These are phyloP conservation scores for Canis aureus DNA, from an alignment of 2,113 vertebrate species.

Conservation along the genomic window DNA sequence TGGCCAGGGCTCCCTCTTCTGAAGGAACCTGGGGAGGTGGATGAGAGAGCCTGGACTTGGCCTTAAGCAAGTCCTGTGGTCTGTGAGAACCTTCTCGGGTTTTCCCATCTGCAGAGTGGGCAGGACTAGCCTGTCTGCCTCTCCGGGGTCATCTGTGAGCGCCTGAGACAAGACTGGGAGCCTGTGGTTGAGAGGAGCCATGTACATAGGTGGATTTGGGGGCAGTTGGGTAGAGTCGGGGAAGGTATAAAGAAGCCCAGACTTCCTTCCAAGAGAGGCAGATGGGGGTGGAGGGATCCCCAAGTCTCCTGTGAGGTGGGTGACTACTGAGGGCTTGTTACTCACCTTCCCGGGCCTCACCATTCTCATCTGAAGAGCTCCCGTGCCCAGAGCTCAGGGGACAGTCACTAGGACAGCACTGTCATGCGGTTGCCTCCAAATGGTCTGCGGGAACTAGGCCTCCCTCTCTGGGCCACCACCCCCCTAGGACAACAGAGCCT, in stretches of 20 bases:
- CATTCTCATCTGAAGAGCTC: not conserved
- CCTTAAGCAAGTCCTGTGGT: not conserved
- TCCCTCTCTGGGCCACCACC: not conserved
- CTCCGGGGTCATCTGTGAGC: not conserved
- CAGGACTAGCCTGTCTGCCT: not conserved
- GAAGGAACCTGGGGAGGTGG: not conserved
- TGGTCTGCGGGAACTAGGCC: not conserved
- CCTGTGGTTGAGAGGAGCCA: not conserved
- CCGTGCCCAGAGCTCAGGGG: not conserved
- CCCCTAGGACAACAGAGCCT: not conserved
- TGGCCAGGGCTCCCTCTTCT: not conserved
- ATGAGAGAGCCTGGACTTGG: not conserved
- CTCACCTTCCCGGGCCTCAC: not conserved
- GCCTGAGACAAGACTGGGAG: not conserved
- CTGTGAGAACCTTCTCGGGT: not conserved
- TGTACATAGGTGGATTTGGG: not conserved
- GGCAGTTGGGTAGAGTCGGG: not conserved
- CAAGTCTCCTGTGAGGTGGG: not conserved
- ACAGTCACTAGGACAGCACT: not conserved
- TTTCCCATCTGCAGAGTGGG: constrained; percentile 11
- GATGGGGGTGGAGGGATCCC: not conserved
- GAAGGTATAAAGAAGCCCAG: not conserved
- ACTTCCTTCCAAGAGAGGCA: constrained; percentile 19
- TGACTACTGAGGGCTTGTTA: not conserved
- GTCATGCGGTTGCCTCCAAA: not conserved